phyloP scores from a whole-genome alignment of 2,797 vertebrate species.

The Cheirogaleus major region DNA sequence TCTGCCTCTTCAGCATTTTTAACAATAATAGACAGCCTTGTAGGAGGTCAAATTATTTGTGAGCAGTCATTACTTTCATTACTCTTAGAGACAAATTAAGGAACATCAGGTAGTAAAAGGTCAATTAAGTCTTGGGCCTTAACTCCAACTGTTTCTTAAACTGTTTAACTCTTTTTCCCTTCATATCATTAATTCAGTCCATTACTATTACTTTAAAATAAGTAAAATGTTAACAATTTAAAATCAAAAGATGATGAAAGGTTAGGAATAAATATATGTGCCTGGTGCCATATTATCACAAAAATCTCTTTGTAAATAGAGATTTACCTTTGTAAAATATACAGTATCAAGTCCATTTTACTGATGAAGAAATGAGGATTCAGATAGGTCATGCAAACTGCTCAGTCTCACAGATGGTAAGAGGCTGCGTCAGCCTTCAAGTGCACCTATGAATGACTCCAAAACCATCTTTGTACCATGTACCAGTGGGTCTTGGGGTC shows the following conservation, averaged over 20 bases:
- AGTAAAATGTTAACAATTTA: slow-evolving; percentile 4
- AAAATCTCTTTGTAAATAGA: background rate
- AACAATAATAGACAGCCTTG: background rate
- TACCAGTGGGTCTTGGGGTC: background rate
- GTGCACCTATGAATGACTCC: background rate
- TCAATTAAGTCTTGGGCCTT: background rate
- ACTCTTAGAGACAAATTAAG: background rate
- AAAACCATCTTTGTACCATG: background rate
- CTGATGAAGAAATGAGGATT: background rate
- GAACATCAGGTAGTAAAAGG: background rate
- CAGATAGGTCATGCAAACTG: background rate
- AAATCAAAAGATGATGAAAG: background rate
- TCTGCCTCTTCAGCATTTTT: background rate
- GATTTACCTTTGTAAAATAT: background rate
- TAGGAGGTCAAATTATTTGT: background rate
- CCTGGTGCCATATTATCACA: background rate
- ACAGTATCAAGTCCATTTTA: background rate
- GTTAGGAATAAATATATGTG: background rate
- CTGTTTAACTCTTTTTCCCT: background rate
- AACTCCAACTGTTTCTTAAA: background rate
- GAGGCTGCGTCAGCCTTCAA: background rate
- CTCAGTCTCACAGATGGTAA: background rate
- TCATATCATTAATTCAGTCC: background rate
- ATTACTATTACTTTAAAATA: background rate
- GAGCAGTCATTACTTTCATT: background rate